Conservation (phyloP, 2,113 vertebrate genomes). For the Abramis brama region DNA sequence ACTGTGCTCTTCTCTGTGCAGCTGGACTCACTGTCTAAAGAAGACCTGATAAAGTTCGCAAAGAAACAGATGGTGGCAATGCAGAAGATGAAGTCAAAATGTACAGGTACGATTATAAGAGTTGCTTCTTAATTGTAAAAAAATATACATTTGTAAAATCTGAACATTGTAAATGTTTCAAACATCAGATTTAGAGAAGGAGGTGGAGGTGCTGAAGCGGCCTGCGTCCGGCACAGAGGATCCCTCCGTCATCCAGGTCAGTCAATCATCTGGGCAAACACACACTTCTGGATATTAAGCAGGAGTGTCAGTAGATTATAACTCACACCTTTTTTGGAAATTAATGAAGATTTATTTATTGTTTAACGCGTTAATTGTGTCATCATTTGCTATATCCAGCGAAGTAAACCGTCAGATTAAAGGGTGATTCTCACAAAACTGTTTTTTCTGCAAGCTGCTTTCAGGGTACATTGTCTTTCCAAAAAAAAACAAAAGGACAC, state of each 20-base stretch:
- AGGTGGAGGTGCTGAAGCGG: constrained; percentile 75
- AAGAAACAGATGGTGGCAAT: constrained; percentile 92
- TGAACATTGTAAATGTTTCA: neutral
- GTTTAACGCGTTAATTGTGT: too few species aligned
- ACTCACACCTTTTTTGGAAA: too few species aligned
- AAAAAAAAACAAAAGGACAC: too few species aligned
- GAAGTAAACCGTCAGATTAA: too few species aligned
- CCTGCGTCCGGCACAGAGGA: constrained; percentile 64
- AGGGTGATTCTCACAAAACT: too few species aligned
- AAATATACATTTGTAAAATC: neutral
- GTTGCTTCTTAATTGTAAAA: neutral
- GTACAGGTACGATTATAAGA: constrained; percentile 78
- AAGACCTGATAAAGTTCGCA: constrained; percentile 97
- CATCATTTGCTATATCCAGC: too few species aligned
- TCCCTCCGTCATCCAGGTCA: constrained; percentile 85
- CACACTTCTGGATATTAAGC: too few species aligned
- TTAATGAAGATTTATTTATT: too few species aligned
- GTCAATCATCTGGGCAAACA: too few species aligned
- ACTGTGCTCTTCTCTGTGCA: constrained; percentile 58
- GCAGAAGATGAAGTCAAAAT: constrained; percentile 90
- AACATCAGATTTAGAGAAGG: constrained; percentile 87
- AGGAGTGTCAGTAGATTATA: too few species aligned
- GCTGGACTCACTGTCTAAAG: constrained; percentile 92
- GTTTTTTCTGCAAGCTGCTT: too few species aligned
- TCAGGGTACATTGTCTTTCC: too few species aligned